Base-by-base conservation (phyloP, 2,113 vertebrate genomes). In the Nycticebus coucang region DNA sequence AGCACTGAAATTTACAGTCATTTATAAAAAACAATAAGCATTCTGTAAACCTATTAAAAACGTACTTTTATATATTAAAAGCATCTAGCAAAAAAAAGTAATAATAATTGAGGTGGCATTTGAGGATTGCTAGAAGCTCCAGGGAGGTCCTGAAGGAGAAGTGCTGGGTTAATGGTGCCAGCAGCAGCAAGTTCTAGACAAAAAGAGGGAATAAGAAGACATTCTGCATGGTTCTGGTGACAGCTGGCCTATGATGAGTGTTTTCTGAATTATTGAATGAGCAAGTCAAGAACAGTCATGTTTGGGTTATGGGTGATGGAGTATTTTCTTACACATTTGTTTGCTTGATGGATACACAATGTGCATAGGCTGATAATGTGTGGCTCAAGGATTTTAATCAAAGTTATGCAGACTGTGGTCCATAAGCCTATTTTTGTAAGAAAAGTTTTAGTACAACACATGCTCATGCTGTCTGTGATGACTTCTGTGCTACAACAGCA, bases 401-500 rank as follows among this genome's bases (percentile, higher is more conserved):
- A 57, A 71, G 4, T 4, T 78, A 15, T 2, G 2, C 7, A 45
- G 84, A 62, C 37, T 60, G n/a, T 28, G 45, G 12, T 15, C 22
- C 21, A 41, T 1, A n/a, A 37, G 8, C 4, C 4, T 71, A 5
- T 28, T 83, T 85, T 57, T 62, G 7, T 62, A 55, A 80, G 21
- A 22, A 87, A 68, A 88, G 55, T n/a, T 69, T 80, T 53, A 41
- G 30, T 66, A 21, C 4, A 28, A 50, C 3, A 35, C 17, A 28
- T 0, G 8, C 8, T 30, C 7, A 0, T 59, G 35, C 45, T 28
- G 3, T 86, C 28, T 78, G 0, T 35, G 37, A 77, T 19, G 10
- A 9, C 0, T 50, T 88, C n/a, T 77, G 30, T 50, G n/a, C 24
- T 4, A 11, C 41, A 50, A 9, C 0, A 81, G 41, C 59, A 60